Evolutionary conservation across 1,140 invertebrate species (phyloP).

Genomic region (Trichoplusia ni): DNA sequence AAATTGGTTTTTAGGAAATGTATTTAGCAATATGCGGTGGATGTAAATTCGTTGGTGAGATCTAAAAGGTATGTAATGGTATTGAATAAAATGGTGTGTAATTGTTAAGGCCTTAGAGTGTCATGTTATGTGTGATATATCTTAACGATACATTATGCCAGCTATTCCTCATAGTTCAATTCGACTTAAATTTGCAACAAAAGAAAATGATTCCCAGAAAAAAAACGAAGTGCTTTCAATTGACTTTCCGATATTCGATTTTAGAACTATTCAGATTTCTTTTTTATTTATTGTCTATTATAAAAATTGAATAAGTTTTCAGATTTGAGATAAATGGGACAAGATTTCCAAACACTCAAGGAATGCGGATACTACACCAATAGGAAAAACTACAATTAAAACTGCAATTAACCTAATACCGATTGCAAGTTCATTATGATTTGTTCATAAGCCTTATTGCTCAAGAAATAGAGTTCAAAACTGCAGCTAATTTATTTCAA

Average conservation of each 20-base stretch:
- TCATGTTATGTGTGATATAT: too few species aligned
- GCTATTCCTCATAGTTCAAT: too few species aligned
- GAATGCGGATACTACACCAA: constrained; percentile 7
- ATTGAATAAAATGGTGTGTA: too few species aligned
- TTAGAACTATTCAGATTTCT: too few species aligned
- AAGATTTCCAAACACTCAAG: not conserved
- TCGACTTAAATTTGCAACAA: not conserved
- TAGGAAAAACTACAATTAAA: not conserved
- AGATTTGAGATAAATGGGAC: too few species aligned
- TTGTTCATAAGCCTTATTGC: not conserved
- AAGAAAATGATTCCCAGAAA: too few species aligned
- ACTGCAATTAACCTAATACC: not conserved
- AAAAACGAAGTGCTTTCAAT: too few species aligned
- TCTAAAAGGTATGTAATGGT: not conserved
- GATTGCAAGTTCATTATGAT: not conserved
- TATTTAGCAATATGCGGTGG: constrained; percentile 51
- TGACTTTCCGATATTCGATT: too few species aligned
- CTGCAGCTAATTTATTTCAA: not conserved
- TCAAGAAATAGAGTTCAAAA: not conserved
- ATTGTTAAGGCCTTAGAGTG: too few species aligned
- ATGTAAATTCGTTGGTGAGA: not conserved
- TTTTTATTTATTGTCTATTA: too few species aligned
- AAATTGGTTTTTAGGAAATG: constrained; percentile 56
- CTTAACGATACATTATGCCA: too few species aligned
- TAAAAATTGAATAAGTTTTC: too few species aligned